Percentiles rank a stretch among this genome's conserved stretches.
Evolutionary conservation across 2,888 invertebrate genomes (phyloP).

Genomic region (Amphipyra berbera): DNA sequence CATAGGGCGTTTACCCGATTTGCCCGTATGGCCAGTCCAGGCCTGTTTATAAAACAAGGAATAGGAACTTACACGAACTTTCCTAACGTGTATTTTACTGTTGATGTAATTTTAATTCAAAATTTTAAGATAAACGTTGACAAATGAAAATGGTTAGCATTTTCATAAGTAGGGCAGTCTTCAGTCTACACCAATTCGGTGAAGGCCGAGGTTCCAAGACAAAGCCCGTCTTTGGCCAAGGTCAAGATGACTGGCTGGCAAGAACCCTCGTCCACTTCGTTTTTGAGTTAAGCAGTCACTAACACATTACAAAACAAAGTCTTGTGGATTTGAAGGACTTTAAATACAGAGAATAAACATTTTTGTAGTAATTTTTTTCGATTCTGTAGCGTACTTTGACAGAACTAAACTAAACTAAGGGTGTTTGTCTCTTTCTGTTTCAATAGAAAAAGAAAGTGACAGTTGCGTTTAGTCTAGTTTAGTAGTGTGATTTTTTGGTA

Average conservation of each 20-base stretch:
- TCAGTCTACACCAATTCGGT: constrained; percentile 26
- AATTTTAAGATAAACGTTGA: constrained; percentile 9
- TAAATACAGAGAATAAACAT: not conserved
- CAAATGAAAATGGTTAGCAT: constrained; percentile 19
- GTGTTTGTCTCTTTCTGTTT: too few relatives aligned
- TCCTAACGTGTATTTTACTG: not conserved
- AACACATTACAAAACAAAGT: constrained; percentile 11
- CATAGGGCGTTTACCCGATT: too few relatives aligned
- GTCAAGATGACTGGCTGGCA: constrained; percentile 45
- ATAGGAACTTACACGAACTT: not conserved
- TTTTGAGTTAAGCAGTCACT: constrained; percentile 28
- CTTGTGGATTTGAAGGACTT: constrained; percentile 14
- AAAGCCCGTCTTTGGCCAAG: constrained; percentile 51
- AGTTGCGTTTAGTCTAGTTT: too few relatives aligned
- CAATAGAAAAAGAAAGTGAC: too few relatives aligned
- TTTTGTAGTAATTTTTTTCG: too few relatives aligned
- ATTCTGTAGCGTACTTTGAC: too few relatives aligned
- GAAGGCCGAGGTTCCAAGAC: constrained; percentile 52
- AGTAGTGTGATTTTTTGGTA: too few relatives aligned
- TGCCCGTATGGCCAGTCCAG: too few relatives aligned
- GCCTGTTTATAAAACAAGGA: too few relatives aligned
- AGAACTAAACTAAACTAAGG: too few relatives aligned
- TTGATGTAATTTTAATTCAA: not conserved
- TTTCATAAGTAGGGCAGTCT: constrained; percentile 41
- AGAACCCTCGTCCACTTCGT: constrained; percentile 46